Evolutionary conservation across 2,888 invertebrate species (phyloP).

Genomic region (Gerosis bhagava): DNA sequence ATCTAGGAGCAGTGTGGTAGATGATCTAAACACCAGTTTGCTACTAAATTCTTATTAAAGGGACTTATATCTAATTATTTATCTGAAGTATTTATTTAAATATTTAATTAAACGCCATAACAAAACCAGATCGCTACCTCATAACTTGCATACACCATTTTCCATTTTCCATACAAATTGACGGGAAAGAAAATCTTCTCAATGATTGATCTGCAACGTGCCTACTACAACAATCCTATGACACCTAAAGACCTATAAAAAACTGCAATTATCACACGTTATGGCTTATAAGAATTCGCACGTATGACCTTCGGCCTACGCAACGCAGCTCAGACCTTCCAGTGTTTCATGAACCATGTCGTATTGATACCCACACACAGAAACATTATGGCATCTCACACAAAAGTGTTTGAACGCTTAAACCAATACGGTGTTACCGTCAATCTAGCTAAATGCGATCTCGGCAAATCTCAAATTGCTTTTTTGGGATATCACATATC

Average conservation of each 20-base stretch:
- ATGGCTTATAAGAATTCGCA: not conserved
- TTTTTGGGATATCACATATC: conserved; percentile 31
- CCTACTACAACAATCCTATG: conserved; percentile 7
- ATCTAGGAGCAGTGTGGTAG: too few species aligned
- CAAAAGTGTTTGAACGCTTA: conserved; percentile 28
- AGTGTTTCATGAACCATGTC: conserved; percentile 15
- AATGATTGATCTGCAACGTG: conserved; percentile 12
- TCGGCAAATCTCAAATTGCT: conserved; percentile 20
- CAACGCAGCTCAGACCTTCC: too few species aligned
- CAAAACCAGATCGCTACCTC: conserved; percentile 46
- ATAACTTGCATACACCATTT: conserved; percentile 27
- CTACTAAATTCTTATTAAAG: too few species aligned
- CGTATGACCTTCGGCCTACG: conserved; percentile 17
- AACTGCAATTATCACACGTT: too few species aligned
- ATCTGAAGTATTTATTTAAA: too few species aligned
- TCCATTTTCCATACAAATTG: conserved; percentile 14
- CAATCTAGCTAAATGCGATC: conserved; percentile 27
- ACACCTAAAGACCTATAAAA: conserved; percentile 9
- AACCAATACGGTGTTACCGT: conserved; percentile 28
- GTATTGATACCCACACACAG: conserved; percentile 16
- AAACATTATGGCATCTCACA: conserved; percentile 15
- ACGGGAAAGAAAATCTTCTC: conserved; percentile 19
- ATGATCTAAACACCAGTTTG: too few species aligned
- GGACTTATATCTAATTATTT: too few species aligned
- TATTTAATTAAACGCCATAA: conserved; percentile 47